Conservation (phyloP, 2,797 vertebrate species). For the Paedocypris micromegethes region DNA sequence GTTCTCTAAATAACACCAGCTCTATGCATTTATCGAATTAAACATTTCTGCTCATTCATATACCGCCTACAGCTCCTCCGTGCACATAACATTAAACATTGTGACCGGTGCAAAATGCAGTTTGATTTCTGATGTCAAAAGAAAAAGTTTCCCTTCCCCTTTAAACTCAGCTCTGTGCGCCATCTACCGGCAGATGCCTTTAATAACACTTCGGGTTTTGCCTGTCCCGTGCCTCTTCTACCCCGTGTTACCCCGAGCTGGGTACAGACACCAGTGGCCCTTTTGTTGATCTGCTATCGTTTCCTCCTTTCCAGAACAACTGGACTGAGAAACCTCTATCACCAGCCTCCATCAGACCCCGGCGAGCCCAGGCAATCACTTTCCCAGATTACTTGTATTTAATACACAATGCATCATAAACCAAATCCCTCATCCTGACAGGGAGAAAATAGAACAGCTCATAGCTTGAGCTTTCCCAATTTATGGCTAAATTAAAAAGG, state of each 20-base stretch:
- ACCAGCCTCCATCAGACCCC: slow-evolving; percentile 74
- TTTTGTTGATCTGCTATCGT: slow-evolving; percentile 64
- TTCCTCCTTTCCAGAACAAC: slow-evolving; percentile 66
- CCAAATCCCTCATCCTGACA: slow-evolving; percentile 99
- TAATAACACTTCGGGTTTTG: slow-evolving; percentile 33
- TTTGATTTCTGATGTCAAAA: slow-evolving; percentile 27
- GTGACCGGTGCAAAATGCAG: slow-evolving; percentile 39
- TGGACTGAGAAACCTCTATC: slow-evolving; percentile 58
- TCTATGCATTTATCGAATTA: slow-evolving; percentile 41
- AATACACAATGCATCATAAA: slow-evolving; percentile 99
- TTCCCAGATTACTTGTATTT: slow-evolving; percentile 98
- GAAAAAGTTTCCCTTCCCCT: slow-evolving; percentile 31
- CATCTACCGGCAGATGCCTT: slow-evolving; percentile 69
- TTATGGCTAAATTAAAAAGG: slow-evolving; percentile 98
- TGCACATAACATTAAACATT: slow-evolving; percentile 30
- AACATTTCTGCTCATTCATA: slow-evolving; percentile 37
- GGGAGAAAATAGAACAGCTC: slow-evolving; percentile 99
- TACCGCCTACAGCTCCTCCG: slow-evolving; percentile 28
- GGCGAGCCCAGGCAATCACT: slow-evolving; percentile 81
- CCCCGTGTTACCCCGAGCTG: slow-evolving; percentile 59
- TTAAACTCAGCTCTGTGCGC: slow-evolving; percentile 64
- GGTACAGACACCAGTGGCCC: slow-evolving; percentile 61
- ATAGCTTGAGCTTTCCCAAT: slow-evolving; percentile 92
- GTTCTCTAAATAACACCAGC: slow-evolving; percentile 44
- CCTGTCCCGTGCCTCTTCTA: slow-evolving; percentile 54